These are phyloP conservation scores for Heliothis peltigera DNA, from an alignment of 2,888 invertebrate genomes.

Conservation along the genomic window DNA sequence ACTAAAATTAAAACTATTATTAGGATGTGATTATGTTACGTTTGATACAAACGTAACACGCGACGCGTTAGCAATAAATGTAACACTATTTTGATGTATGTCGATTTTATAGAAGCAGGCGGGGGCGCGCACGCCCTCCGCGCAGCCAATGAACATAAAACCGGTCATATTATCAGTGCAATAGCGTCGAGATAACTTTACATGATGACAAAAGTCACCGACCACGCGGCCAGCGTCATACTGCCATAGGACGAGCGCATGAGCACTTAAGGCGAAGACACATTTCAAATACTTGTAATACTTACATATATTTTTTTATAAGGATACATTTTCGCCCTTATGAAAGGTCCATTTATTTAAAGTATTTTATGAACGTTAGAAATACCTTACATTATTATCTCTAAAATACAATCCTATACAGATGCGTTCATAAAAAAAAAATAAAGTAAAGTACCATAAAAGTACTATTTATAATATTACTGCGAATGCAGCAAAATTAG, in stretches of 20 bases:
- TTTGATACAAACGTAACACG: constrained; percentile 62
- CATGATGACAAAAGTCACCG: constrained; percentile 73
- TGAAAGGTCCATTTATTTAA: too few relatives aligned
- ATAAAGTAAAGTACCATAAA: too few relatives aligned
- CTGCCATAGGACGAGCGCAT: constrained; percentile 80
- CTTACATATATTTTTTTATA: neutral
- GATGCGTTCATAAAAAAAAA: too few relatives aligned
- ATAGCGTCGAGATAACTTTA: constrained; percentile 67
- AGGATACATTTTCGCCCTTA: too few relatives aligned
- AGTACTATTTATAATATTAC: too few relatives aligned
- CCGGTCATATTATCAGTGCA: constrained; percentile 65
- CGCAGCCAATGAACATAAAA: constrained; percentile 81
- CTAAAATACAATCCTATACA: too few relatives aligned
- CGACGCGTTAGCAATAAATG: constrained; percentile 67
- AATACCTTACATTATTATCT: too few relatives aligned
- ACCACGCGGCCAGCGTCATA: constrained; percentile 77
- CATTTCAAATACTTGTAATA: neutral
- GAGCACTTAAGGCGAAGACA: constrained; percentile 77
- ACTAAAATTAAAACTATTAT: constrained; percentile 43
- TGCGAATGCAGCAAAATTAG: neutral
- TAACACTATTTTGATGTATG: constrained; percentile 57
- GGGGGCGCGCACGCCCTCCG: constrained; percentile 82
- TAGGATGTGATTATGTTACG: constrained; percentile 52
- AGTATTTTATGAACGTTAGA: too few relatives aligned
- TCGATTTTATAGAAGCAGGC: constrained; percentile 78